Percentiles rank a stretch among this genome's conserved stretches.
These are phyloP conservation scores for Agelastica alni DNA, from an alignment of 2,888 invertebrate species.

Conservation along the genomic window DNA sequence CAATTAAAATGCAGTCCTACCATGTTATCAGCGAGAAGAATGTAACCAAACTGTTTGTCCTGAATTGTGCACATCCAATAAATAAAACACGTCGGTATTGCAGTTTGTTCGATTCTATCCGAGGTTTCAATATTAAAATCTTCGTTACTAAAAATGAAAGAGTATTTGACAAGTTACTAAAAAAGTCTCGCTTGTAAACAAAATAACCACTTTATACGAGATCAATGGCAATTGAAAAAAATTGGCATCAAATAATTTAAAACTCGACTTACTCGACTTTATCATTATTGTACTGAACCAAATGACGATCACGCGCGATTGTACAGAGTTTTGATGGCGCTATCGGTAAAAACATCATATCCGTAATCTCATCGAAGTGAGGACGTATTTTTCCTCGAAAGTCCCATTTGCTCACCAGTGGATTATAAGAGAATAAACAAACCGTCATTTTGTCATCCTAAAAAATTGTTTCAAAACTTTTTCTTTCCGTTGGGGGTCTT, in stretches of 20 bases:
- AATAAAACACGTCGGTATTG: constrained; percentile 59
- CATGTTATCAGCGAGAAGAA: constrained; percentile 67
- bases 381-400: constrained; percentile 66
- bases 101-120: constrained; percentile 67
- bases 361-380: constrained; percentile 64
- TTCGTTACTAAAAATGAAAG: constrained; percentile 37
- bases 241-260: no score
- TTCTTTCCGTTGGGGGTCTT: no score
- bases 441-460: constrained; percentile 63
- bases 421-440: constrained; percentile 58
- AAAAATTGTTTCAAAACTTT: constrained; percentile 18
- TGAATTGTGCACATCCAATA: constrained; percentile 33
- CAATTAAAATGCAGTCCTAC: constrained; percentile 47
- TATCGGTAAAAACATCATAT: constrained; percentile 62
- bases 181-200: no score
- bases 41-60: constrained; percentile 40
- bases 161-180: not conserved
- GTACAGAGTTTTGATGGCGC: constrained; percentile 59
- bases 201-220: no score
- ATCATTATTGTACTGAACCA: constrained; percentile 39
- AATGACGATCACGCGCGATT: constrained; percentile 62
- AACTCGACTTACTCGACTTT: constrained; percentile 29
- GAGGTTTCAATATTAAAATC: constrained; percentile 57
- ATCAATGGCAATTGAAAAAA: no score
- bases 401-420: constrained; percentile 56